Conservation (phyloP, 2,888 invertebrate genomes). For the Hymenopus coronatus region DNA sequence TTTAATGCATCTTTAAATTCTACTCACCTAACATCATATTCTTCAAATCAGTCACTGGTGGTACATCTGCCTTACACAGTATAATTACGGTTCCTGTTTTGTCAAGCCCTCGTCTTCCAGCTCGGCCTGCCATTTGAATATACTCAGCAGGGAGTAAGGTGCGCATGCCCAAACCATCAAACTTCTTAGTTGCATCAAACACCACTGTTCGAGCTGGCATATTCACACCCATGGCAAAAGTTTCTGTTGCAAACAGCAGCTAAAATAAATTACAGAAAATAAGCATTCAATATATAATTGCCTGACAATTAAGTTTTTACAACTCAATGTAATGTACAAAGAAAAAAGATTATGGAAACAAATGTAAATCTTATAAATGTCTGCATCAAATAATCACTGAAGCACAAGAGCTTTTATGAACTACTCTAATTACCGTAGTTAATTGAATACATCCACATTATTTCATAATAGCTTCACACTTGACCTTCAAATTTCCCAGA, state of each 20-base stretch:
- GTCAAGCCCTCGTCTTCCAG: constrained; percentile 92
- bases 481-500: too few species aligned
- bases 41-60: constrained; percentile 68
- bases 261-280: constrained; percentile 50
- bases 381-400: too few species aligned
- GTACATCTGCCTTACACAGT: constrained; percentile 75
- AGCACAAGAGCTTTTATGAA: too few species aligned
- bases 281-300: background rate
- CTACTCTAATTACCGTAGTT: too few species aligned
- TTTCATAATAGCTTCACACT: too few species aligned
- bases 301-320: too few species aligned
- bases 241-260: constrained; percentile 97
- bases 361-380: too few species aligned
- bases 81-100: constrained; percentile 93
- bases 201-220: constrained; percentile 99
- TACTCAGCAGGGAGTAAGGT: constrained; percentile 88
- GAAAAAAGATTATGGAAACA: too few species aligned
- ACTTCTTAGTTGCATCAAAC: constrained; percentile 89
- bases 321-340: too few species aligned
- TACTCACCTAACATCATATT: constrained; percentile 75
- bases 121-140: constrained; percentile 97
- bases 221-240: constrained; percentile 99
- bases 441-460: too few species aligned
- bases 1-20: background rate
- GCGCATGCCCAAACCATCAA: constrained; percentile 78